phyloP scores from a whole-genome alignment of 1,140 invertebrate genomes.

The Trissolcus basalis region DNA sequence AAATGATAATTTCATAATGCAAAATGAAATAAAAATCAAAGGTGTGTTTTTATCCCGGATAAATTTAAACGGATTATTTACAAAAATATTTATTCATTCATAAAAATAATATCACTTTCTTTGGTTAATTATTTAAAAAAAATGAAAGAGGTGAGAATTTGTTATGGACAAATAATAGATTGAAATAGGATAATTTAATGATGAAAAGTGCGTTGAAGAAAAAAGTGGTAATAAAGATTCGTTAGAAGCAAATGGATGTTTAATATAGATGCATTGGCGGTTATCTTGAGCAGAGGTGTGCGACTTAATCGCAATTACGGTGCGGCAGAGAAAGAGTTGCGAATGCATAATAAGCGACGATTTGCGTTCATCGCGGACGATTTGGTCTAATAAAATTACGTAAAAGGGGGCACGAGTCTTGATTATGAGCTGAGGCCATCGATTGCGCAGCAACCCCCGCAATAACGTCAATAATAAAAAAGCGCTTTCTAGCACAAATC shows the following conservation, averaged over 20 bases:
- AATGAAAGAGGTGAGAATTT: too few relatives aligned
- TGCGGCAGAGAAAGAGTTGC: constrained; percentile 47
- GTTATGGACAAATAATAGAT: background rate
- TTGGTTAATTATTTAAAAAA: too few relatives aligned
- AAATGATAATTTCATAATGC: too few relatives aligned
- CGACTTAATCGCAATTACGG: constrained; percentile 40
- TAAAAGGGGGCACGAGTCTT: constrained; percentile 30
- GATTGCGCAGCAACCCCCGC: constrained; percentile 15
- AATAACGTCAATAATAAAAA: constrained; percentile 27
- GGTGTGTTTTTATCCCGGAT: too few relatives aligned
- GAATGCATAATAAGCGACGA: constrained; percentile 23
- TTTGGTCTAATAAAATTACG: constrained; percentile 43
- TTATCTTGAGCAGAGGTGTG: constrained; percentile 31
- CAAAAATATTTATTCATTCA: too few relatives aligned
- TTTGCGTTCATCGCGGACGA: constrained; percentile 32
- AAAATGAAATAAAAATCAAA: too few relatives aligned
- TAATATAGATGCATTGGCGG: constrained; percentile 45
- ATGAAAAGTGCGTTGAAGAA: background rate
- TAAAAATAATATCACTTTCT: too few relatives aligned
- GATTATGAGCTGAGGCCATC: constrained; percentile 38
- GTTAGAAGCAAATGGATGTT: constrained; percentile 14
- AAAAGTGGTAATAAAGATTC: constrained; percentile 29
- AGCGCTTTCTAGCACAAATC: constrained; percentile 27
- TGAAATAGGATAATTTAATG: background rate
- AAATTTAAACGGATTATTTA: too few relatives aligned